Conservation (phyloP, 1,140 invertebrate species). For the Archegozetes longisetosus region DNA sequence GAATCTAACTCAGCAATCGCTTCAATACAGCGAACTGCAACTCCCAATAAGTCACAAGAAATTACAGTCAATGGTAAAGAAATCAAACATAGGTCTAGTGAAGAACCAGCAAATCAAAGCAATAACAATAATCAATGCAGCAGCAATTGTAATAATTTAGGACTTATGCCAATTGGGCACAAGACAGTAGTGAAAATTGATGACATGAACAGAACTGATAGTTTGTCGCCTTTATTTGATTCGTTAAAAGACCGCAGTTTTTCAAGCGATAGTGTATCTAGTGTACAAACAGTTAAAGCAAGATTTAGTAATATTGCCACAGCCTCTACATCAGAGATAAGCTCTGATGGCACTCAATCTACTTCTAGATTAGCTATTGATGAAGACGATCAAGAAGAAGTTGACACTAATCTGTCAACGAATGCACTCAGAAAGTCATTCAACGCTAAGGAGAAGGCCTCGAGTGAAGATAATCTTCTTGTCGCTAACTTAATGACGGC, state of each 20-base stretch:
- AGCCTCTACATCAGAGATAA: neutral
- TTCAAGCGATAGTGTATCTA: neutral
- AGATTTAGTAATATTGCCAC: neutral
- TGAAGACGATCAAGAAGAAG: neutral
- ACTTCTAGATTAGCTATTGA: neutral
- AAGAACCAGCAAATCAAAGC: too few relatives aligned
- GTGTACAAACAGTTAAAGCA: neutral
- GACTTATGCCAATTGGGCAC: too few relatives aligned
- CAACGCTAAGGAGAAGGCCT: slow-evolving; percentile 19
- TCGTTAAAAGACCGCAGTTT: neutral
- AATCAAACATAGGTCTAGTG: too few relatives aligned
- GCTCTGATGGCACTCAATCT: neutral
- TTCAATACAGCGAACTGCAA: neutral
- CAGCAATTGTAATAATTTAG: too few relatives aligned
- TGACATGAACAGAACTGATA: neutral
- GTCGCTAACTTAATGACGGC: slow-evolving; percentile 14
- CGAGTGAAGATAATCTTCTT: slow-evolving; percentile 18
- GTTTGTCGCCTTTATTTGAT: neutral
- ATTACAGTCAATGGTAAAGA: neutral
- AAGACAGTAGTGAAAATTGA: neutral
- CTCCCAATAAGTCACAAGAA: neutral
- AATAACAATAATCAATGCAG: neutral
- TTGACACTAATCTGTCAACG: neutral
- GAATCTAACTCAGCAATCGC: neutral
- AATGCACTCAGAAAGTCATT: neutral